phyloP scores from a whole-genome alignment of 2,888 invertebrate species.

The Chouioia cunea region DNA sequence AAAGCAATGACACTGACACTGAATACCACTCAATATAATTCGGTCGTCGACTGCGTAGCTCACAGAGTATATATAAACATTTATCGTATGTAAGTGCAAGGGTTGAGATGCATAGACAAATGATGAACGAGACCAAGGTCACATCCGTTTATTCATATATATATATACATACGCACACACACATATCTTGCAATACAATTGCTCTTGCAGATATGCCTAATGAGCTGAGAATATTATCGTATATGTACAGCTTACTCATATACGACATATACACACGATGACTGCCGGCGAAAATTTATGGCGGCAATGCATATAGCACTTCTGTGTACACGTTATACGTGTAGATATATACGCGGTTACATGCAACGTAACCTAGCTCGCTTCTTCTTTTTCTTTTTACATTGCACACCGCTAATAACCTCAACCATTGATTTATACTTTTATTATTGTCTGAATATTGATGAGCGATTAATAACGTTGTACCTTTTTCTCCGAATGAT shows the following conservation, averaged over 20 bases:
- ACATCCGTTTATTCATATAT: constrained; percentile 17
- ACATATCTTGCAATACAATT: not conserved
- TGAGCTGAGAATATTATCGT: constrained; percentile 27
- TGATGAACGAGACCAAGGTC: not conserved
- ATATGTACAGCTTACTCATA: too few relatives aligned
- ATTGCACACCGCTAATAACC: constrained; percentile 40
- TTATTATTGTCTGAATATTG: constrained; percentile 47
- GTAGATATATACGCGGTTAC: too few relatives aligned
- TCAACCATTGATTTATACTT: constrained; percentile 43
- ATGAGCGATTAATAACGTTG: constrained; percentile 44
- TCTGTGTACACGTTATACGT: not conserved
- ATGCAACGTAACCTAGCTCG: not conserved
- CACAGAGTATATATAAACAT: not conserved
- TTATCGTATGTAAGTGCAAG: not conserved
- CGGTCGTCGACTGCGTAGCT: constrained; percentile 40
- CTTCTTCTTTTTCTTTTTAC: constrained; percentile 27
- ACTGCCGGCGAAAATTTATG: constrained; percentile 38
- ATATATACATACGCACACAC: constrained; percentile 8
- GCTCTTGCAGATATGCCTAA: constrained; percentile 37
- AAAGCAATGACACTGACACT: constrained; percentile 45
- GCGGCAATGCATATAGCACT: constrained; percentile 16
- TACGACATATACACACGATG: constrained; percentile 5
- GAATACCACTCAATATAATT: constrained; percentile 41
- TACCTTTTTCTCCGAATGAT: not conserved
- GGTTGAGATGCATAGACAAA: not conserved